Base-by-base conservation (phyloP, 92 coral and sea anemone genomes). In the Palythoa heliodiscus region DNA sequence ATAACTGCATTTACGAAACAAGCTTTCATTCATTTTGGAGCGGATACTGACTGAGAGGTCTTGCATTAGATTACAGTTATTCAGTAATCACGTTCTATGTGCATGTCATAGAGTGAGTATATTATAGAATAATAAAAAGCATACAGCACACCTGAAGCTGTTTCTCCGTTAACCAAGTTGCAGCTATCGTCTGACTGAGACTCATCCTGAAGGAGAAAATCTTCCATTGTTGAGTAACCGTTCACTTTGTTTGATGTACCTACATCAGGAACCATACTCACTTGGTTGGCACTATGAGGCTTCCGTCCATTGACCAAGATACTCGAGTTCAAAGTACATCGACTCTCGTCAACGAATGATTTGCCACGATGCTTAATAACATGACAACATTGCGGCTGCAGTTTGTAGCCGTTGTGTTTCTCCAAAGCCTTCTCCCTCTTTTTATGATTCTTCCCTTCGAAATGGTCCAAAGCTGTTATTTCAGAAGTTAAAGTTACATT, bases 391-490 rank as follows among this genome's bases (percentile, higher is more conserved):
- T 67, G 24, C 13, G 19, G 52, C 20, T 52, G 84, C 1, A 64
- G 58, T 23, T 80, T 80, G 14, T 19, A 80, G 8, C 84, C 72
- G 47, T 80, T 80, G 47, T 80, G 91, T 25, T 85, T 87, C 54
- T 89, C 91, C 9, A 84, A 77, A 20, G 91, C 88, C 29, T 72
- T 89, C 24, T 78, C 86, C 5, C 72, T 84, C 78, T 89, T 89
- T 71, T 70, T 83, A 50, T 89, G 91, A 73, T 63, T 89, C 78
- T 89, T 89, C 70, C 91, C 91, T 78, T 89, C 83, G 60, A 89
- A 89, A 60, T 89, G 91, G 55, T 89, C 91, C 58, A 89, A 71
- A 35, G 91, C 91, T 29, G 91, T 89, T 66, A 71, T 89, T 55
- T 89, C 83, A 2, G 91, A 89, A 5, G 91, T 89, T 25, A 89